These are phyloP conservation scores for Bellardia pandia DNA, from an alignment of 2,888 invertebrate genomes.

Conservation along the genomic window DNA sequence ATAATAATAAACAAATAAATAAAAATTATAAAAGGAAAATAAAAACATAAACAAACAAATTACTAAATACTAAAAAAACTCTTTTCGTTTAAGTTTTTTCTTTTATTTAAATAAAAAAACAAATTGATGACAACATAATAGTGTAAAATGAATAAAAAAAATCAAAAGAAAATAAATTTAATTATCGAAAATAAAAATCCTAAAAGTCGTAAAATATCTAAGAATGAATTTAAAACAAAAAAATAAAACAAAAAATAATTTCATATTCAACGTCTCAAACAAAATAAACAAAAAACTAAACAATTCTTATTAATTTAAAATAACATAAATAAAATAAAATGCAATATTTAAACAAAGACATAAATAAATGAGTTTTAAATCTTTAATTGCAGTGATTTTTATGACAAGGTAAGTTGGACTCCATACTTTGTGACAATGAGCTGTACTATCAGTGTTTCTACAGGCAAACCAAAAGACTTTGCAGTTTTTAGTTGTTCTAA, in stretches of 20 bases:
- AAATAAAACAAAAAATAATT: conserved; percentile 36
- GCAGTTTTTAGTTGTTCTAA: too few species aligned
- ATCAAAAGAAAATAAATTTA: conserved; percentile 34
- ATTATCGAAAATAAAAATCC: conserved; percentile 47
- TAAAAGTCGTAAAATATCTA: conserved; percentile 63
- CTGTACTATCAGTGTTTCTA: too few species aligned
- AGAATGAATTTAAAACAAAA: conserved; percentile 62
- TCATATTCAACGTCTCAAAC: conserved; percentile 66
- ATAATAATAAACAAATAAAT: conserved; percentile 16
- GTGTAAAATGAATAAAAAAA: conserved; percentile 50
- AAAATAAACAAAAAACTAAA: conserved; percentile 49
- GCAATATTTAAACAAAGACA: conserved; percentile 65
- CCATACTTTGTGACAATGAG: too few species aligned
- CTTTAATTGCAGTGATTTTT: neutral
- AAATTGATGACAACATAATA: conserved; percentile 41
- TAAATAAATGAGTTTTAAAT: conserved; percentile 31
- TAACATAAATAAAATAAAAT: conserved; percentile 44
- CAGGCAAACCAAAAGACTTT: too few species aligned
- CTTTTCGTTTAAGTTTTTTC: conserved; percentile 56
- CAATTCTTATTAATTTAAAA: conserved; percentile 63
- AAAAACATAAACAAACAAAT: conserved; percentile 40
- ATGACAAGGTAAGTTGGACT: neutral
- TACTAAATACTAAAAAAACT: conserved; percentile 38
- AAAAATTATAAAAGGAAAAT: conserved; percentile 42
- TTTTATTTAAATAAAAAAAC: neutral